Base-by-base conservation (phyloP, 2,888 invertebrate species). In the Aporophyla lueneburgensis region DNA sequence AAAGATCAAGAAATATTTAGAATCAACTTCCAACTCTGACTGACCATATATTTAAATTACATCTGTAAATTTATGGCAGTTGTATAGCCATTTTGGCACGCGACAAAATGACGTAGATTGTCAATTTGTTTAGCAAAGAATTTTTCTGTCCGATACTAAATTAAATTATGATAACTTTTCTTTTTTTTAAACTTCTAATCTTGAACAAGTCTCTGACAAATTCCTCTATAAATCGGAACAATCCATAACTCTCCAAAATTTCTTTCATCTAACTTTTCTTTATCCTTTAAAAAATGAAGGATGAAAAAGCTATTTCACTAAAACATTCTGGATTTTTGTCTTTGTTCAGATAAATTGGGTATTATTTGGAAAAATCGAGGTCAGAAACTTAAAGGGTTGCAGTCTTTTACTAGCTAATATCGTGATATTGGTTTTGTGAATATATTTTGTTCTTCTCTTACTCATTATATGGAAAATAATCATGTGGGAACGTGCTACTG, bases 251-350 rank as follows among this genome's bases (percentile, higher is more conserved):
- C 54, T 80, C 51, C 40, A 80, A 72, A 33, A 51, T 71, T 51
- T 51, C 53, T 53, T 63, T 27, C 10, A 27, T 16, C 21, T 5
- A 53, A 63, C 24, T 63, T 79, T 62, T 51, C 62, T 74, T 62
- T 74, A 81, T 49, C 75, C 56, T 68, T 24, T 68, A 16, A 81
- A 78, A 67, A 68, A 75, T 75, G 46, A 49, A 53, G 58, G 46
- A 81, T 79, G 53, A 68, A 58, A 79, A 75, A 58, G 75, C 56
- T 46, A 63, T 63, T 67, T 74, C 19, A 53, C 24, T 16, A 5
- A 49, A 74, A 40, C 27, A 62, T 56, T 51, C n/a, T 12, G 43
- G 62, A 54, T 56, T 71, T 80, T 56, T 71, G 43, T 77, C 73
- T 77, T 43, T 51, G 27, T 51, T 51, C 27, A n/a, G 27, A 71